A percentile compares a stretch with the other conserved stretches of the same genome.
phyloP scores from a whole-genome alignment of 2,113 vertebrate genomes.

The Aspidoscelis tigris region DNA sequence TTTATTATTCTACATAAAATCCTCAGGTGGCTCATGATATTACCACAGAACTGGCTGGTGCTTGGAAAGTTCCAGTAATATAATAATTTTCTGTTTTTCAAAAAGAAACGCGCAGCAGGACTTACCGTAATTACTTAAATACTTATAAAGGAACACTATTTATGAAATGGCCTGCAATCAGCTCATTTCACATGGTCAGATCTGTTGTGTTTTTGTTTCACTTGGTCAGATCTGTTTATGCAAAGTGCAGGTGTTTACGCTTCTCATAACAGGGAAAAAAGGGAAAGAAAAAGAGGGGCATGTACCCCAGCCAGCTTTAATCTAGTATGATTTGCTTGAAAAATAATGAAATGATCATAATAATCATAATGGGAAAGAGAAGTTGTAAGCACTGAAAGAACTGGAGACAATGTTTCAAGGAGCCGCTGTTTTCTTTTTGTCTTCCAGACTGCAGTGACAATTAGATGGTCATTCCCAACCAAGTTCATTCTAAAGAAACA shows the following conservation, averaged over 20 bases:
- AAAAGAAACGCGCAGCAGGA: constrained; percentile 3
- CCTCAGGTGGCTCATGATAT: neutral
- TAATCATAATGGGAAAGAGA: constrained; percentile 1
- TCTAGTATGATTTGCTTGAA: neutral
- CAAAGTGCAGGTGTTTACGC: neutral
- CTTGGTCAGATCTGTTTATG: neutral
- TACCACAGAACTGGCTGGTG: accelerated
- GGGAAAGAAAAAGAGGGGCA: neutral
- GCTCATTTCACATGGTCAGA: neutral
- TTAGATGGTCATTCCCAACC: accelerated
- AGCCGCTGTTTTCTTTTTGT: constrained; percentile 19
- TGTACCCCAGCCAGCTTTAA: neutral
- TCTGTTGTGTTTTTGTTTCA: constrained; percentile 7
- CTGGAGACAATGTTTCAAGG: constrained; percentile 15
- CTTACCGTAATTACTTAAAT: neutral
- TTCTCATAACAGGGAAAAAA: neutral
- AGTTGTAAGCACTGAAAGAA: neutral
- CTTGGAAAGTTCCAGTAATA: constrained; percentile 1
- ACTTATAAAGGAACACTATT: neutral
- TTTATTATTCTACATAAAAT: neutral
- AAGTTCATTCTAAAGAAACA: constrained; percentile 17
- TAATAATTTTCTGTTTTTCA: neutral
- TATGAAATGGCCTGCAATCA: neutral
- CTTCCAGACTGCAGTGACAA: neutral
- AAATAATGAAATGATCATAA: neutral